phyloP scores from a whole-genome alignment of 2,113 vertebrate genomes.

The Oreochromis niloticus region DNA sequence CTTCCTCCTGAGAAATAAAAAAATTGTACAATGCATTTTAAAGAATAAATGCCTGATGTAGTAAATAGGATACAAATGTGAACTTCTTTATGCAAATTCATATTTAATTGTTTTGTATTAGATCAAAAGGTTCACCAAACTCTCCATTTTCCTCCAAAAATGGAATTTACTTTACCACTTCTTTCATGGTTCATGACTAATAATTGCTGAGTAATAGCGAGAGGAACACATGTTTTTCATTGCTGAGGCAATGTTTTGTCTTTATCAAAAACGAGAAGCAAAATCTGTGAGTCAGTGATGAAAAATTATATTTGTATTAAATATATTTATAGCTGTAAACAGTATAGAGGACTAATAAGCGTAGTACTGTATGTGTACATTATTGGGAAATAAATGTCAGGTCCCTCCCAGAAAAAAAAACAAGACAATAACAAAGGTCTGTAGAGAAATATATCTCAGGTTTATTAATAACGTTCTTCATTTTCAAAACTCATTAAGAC shows the following conservation, averaged over 20 bases:
- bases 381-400: background rate
- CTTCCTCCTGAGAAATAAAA: accelerated
- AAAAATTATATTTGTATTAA: background rate
- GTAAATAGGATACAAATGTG: background rate
- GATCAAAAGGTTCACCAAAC: background rate
- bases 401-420: background rate
- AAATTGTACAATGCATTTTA: background rate
- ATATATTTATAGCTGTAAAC: background rate
- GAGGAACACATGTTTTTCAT: background rate
- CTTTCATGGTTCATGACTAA: background rate
- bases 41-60: background rate
- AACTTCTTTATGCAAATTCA: background rate
- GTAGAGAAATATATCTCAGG: slow-evolving; percentile 65
- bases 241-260: background rate
- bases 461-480: slow-evolving; percentile 68
- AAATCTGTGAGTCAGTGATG: background rate
- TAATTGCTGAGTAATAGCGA: background rate
- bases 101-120: background rate
- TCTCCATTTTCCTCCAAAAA: background rate
- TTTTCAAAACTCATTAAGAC: slow-evolving; percentile 65
- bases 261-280: background rate
- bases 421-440: background rate
- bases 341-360: background rate
- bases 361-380: background rate
- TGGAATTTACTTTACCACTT: background rate